Evolutionary conservation across 2,113 vertebrate species (phyloP), one percentile per base, ranked within the genome.

Genomic region (Perca flavescens): DNA sequence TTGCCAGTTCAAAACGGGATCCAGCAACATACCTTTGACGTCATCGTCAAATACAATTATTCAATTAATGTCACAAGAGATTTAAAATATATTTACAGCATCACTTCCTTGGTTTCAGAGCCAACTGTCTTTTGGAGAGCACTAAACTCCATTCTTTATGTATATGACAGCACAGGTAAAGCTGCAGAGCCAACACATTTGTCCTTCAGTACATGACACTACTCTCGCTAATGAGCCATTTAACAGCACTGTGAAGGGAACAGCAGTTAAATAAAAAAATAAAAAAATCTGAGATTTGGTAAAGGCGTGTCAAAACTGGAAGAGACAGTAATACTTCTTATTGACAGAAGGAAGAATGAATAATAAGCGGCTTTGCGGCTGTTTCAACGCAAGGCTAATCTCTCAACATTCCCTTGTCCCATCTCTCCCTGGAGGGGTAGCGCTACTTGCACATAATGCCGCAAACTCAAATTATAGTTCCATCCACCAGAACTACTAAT

Each of bases 291-390:
- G 86, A 89, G 92, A 79, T 91, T 91, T 74, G 74, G 76, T 83
- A 83, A 86, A 82, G 84, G 82, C 56, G 49, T 76, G 87, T 92
- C 86, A 91, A 81, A 82, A 86, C 81, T 68, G 90, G 83, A 65
- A 79, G 77, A 88, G 86, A 84, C 75, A 83, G 91, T 89, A 90
- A 95, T 93, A 73, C 79, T 76, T 94, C 91, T 94, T 84, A 82
- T 79, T 94, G 94, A 93, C 93, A 91, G 85, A 82, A 85, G 80
- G 69, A 84, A 86, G 88, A 90, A 93, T 94, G 89, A 95, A 89
- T 89, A 94, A 93, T 90, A 88, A 90, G 69, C 68, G 58, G 71
- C 77, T 77, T 86, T 74, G 36, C 16, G 70, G 77, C 61, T 81
- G 69, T 91, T 88, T 89, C 80, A 79, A 53, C 28, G 60, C 63